Evolutionary conservation across 2,113 vertebrate genomes (phyloP).

Genomic region (Cryptomyrus ogoouensis): DNA sequence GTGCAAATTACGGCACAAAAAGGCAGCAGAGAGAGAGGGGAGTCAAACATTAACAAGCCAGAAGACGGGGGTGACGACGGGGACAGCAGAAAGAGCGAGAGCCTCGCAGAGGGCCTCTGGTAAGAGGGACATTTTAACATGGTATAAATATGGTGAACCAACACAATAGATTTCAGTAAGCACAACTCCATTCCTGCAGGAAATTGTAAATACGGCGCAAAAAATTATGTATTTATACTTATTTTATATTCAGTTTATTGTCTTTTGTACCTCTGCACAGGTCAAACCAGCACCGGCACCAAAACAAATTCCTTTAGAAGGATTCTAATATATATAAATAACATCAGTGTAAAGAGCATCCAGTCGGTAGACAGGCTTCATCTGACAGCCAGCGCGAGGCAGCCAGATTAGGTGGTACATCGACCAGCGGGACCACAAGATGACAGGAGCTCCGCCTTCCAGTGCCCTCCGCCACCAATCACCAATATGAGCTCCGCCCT

Average conservation of each 20-base stretch:
- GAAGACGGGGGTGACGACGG: not conserved
- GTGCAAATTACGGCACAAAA: not conserved
- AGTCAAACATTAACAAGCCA: not conserved
- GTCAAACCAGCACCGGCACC: not conserved
- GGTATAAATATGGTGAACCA: not conserved
- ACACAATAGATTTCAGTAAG: not conserved
- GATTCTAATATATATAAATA: not conserved
- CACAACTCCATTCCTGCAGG: not conserved
- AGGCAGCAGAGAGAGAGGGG: not conserved
- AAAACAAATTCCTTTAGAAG: not conserved
- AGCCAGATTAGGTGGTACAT: not conserved
- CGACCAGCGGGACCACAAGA: not conserved
- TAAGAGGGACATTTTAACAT: not conserved
- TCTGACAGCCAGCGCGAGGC: not conserved
- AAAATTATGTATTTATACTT: not conserved
- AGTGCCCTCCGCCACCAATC: too few species aligned
- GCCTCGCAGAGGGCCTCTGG: not conserved
- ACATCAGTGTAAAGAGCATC: not conserved
- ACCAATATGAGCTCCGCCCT: too few species aligned
- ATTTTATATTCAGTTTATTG: not conserved
- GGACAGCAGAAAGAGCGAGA: not conserved
- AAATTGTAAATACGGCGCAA: not conserved
- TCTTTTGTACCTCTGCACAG: not conserved
- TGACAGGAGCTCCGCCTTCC: not conserved
- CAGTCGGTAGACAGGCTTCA: not conserved